Conservation (phyloP, 2,888 invertebrate genomes). For the Allolobophora icterica region DNA sequence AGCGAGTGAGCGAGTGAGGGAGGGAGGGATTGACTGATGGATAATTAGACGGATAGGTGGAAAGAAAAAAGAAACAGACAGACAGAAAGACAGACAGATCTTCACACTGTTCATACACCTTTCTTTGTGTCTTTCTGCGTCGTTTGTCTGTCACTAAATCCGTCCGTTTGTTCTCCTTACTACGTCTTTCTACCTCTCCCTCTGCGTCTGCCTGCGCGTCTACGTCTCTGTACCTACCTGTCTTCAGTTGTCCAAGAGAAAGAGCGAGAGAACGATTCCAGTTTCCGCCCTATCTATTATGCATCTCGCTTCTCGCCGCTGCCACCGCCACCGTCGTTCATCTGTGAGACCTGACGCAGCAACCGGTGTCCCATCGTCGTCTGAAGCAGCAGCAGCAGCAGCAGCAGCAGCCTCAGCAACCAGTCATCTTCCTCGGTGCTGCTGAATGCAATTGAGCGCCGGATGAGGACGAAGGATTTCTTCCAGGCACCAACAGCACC, state of each 20-base stretch:
- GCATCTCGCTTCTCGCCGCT: not conserved
- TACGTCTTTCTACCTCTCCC: not conserved
- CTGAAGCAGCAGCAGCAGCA: not conserved
- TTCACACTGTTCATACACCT: no score
- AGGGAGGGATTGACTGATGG: not conserved
- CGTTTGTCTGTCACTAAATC: no score
- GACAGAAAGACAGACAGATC: not conserved
- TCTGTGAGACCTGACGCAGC: constrained; percentile 8
- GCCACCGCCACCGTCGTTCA: not conserved
- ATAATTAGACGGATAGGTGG: no score
- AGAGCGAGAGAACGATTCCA: not conserved
- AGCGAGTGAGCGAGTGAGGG: not conserved
- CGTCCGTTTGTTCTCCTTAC: no score
- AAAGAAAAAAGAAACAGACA: not conserved
- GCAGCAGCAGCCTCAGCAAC: not conserved
- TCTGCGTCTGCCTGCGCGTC: not conserved
- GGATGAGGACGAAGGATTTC: not conserved
- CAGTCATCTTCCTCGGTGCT: not conserved
- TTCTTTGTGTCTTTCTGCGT: no score
- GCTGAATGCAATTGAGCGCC: not conserved
- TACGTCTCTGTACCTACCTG: not conserved
- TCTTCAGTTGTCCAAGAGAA: not conserved
- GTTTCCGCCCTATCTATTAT: not conserved
- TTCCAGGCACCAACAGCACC: not conserved
- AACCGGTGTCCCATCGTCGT: not conserved